phyloP scores from a whole-genome alignment of 2,797 vertebrate species.

The Gymnodraco acuticeps region DNA sequence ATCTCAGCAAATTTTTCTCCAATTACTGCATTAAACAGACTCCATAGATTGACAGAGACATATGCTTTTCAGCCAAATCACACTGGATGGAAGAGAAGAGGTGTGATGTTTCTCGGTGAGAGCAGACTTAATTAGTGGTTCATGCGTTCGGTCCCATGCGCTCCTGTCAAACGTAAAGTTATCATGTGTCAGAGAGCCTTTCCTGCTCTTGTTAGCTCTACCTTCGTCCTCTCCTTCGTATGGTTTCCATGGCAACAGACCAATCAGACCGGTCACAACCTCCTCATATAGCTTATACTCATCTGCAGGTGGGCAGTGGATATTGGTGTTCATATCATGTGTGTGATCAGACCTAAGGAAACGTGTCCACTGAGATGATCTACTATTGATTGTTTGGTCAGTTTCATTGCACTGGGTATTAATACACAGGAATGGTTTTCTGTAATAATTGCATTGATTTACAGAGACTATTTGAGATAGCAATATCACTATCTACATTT shows the following conservation, averaged over 20 bases:
- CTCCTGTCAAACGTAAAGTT: slow-evolving; percentile 52
- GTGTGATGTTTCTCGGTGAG: slow-evolving; percentile 29
- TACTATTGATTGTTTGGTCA: slow-evolving; percentile 1
- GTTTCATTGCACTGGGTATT: slow-evolving; percentile 4
- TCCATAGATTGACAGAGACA: slow-evolving; percentile 12
- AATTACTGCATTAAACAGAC: slow-evolving; percentile 55
- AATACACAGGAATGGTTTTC: not conserved
- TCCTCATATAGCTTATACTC: slow-evolving; percentile 30
- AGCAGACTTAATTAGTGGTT: slow-evolving; percentile 45
- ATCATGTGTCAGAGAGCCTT: slow-evolving; percentile 34
- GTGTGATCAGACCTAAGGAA: not conserved
- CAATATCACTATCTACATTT: not conserved
- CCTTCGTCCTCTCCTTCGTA: slow-evolving; percentile 21
- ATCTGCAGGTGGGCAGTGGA: slow-evolving; percentile 32
- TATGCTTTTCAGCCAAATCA: slow-evolving; percentile 25
- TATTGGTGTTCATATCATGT: not conserved
- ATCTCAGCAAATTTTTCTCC: slow-evolving; percentile 27
- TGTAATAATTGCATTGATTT: slow-evolving; percentile 17
- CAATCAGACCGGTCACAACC: slow-evolving; percentile 42
- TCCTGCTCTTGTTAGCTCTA: slow-evolving; percentile 52
- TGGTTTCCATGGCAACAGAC: slow-evolving; percentile 72
- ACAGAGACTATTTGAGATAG: slow-evolving; percentile 6
- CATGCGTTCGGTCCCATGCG: slow-evolving; percentile 22
- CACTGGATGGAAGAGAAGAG: slow-evolving; percentile 5
- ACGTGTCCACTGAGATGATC: slow-evolving; percentile 1